phyloP scores from a whole-genome alignment of 53 echinoderm and acorn worm genomes.

The Antedon mediterranea region DNA sequence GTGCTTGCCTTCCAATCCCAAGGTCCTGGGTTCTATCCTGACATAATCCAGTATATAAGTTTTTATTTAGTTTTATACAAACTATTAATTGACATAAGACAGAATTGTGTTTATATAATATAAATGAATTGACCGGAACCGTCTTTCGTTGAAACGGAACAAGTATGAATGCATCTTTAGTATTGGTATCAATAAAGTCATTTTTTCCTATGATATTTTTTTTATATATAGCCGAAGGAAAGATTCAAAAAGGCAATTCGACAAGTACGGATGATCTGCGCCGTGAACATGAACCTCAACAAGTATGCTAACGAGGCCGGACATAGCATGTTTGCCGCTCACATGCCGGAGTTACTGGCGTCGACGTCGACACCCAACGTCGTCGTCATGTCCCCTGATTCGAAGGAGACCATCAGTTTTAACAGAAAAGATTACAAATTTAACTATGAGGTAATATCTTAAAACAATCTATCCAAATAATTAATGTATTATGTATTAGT shows the following conservation, averaged over 20 bases:
- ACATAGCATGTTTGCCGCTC: constrained; percentile 28
- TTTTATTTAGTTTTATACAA: too few relatives aligned
- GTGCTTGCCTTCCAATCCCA: too few relatives aligned
- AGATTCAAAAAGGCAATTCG: constrained; percentile 51
- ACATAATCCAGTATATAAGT: too few relatives aligned
- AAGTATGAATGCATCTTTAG: too few relatives aligned
- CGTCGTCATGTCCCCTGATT: constrained; percentile 36
- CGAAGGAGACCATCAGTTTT: constrained; percentile 72
- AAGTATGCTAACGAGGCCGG: constrained; percentile 68
- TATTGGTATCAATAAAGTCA: too few relatives aligned
- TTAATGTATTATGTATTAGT: neutral
- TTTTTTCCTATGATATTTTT: neutral
- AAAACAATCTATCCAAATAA: too few relatives aligned
- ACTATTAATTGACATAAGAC: too few relatives aligned
- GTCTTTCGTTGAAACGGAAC: too few relatives aligned
- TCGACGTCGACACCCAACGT: constrained; percentile 43
- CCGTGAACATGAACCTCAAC: constrained; percentile 67
- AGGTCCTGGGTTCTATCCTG: too few relatives aligned
- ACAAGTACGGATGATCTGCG: constrained; percentile 76
- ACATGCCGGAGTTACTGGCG: constrained; percentile 35
- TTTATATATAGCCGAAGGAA: constrained; percentile 36
- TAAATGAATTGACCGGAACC: too few relatives aligned
- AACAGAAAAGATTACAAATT: constrained; percentile 55
- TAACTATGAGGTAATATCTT: constrained; percentile 57
- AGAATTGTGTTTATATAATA: too few relatives aligned